These are phyloP conservation scores for Brachyhypopomus occidentalis DNA, from an alignment of 2,113 vertebrate genomes.

Conservation along the genomic window DNA sequence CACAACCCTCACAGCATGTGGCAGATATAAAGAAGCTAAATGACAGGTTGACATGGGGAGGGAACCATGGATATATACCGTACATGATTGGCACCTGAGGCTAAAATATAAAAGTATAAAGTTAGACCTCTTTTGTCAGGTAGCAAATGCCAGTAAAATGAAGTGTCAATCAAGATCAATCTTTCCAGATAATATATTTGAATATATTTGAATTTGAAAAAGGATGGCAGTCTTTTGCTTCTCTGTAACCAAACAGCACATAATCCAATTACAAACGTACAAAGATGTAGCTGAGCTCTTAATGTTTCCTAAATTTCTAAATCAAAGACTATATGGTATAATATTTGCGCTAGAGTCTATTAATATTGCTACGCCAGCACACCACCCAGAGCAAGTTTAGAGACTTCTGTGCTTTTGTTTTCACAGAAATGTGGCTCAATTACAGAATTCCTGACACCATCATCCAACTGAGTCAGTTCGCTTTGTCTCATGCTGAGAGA, in stretches of 20 bases:
- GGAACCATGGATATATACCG: background rate
- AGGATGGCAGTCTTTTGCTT: background rate
- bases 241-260: background rate
- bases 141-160: background rate
- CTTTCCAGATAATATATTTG: background rate
- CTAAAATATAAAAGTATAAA: background rate
- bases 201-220: no score
- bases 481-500: no score
- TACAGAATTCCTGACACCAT: no score
- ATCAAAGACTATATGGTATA: no score
- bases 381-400: no score
- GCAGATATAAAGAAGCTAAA: background rate
- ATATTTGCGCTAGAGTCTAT: no score
- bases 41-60: background rate
- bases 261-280: background rate
- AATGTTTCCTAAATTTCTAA: background rate
- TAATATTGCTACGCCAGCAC: no score
- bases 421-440: no score
- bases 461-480: no score
- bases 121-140: background rate
- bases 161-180: background rate
- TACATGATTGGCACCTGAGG: background rate
- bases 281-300: background rate
- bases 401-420: no score
- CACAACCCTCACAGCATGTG: background rate